Evolutionary conservation across 2,113 vertebrate species (phyloP).

Genomic region (Bufo gargarizans): DNA sequence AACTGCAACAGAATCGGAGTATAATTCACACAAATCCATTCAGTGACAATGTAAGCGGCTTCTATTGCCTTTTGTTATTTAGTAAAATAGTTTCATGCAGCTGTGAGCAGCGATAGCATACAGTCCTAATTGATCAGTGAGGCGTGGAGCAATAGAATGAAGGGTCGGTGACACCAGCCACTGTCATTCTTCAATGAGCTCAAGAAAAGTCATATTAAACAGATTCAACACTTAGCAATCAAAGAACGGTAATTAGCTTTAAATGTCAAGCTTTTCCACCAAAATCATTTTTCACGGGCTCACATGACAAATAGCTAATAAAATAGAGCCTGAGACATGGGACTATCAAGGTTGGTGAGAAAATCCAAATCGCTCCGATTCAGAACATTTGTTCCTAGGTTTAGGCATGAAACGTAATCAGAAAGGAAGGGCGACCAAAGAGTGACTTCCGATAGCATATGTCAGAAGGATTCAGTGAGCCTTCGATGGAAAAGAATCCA

Average conservation of each 20-base stretch:
- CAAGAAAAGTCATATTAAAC: constrained; percentile 32
- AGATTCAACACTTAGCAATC: constrained; percentile 25
- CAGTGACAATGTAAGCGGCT: neutral
- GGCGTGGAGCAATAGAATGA: constrained; percentile 10
- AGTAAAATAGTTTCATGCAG: constrained; percentile 24
- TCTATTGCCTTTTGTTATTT: constrained; percentile 39
- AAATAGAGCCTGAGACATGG: neutral
- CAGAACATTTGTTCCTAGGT: neutral
- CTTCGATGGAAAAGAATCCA: no score
- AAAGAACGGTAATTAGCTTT: constrained; percentile 41
- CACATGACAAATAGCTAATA: constrained; percentile 16
- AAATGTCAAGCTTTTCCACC: constrained; percentile 31
- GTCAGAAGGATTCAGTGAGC: no score
- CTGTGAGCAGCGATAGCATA: constrained; percentile 9
- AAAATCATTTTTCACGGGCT: constrained; percentile 48
- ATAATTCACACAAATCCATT: neutral
- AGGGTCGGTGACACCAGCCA: constrained; percentile 10
- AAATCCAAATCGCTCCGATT: neutral
- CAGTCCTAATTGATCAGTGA: constrained; percentile 30
- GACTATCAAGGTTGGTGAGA: neutral
- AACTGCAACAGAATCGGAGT: neutral
- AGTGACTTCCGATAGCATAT: no score
- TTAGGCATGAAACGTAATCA: neutral
- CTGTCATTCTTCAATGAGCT: constrained; percentile 25
- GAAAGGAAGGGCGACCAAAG: neutral